These are phyloP conservation scores for Synanthedon tipuliformis DNA, from an alignment of 2,888 invertebrate genomes.

Conservation along the genomic window DNA sequence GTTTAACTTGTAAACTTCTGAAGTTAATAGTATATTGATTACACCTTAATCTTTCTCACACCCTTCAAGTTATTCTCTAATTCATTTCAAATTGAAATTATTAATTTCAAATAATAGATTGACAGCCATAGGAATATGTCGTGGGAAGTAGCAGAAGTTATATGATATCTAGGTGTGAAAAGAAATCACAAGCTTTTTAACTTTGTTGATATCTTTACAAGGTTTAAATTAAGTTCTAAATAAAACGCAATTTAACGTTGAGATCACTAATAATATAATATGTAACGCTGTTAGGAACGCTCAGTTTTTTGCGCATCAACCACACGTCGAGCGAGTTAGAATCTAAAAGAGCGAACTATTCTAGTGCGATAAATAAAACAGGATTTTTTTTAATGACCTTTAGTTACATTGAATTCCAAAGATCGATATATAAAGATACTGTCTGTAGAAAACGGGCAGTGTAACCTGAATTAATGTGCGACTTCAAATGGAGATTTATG, in stretches of 20 bases:
- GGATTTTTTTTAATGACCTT: not conserved
- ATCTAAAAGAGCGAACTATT: constrained; percentile 1
- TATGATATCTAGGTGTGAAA: no score
- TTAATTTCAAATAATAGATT: no score
- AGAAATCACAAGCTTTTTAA: no score
- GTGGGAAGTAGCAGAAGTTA: no score
- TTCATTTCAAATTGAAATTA: no score
- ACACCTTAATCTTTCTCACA: no score
- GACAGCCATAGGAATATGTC: no score
- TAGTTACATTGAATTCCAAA: not conserved
- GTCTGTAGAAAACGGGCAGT: not conserved
- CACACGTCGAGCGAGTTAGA: constrained; percentile 24
- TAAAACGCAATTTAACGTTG: not conserved
- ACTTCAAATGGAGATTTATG: not conserved
- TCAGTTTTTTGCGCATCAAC: constrained; percentile 16
- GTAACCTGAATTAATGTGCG: not conserved
- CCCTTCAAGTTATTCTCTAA: no score
- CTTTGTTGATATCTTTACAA: not conserved
- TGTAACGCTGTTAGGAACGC: not conserved
- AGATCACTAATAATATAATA: not conserved
- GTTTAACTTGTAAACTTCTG: no score
- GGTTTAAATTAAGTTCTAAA: not conserved
- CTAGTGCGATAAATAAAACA: not conserved
- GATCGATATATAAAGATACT: not conserved
- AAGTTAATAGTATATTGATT: no score